These are phyloP conservation scores for Hyles vespertilio DNA, from an alignment of 1,140 invertebrate species.

Conservation along the genomic window DNA sequence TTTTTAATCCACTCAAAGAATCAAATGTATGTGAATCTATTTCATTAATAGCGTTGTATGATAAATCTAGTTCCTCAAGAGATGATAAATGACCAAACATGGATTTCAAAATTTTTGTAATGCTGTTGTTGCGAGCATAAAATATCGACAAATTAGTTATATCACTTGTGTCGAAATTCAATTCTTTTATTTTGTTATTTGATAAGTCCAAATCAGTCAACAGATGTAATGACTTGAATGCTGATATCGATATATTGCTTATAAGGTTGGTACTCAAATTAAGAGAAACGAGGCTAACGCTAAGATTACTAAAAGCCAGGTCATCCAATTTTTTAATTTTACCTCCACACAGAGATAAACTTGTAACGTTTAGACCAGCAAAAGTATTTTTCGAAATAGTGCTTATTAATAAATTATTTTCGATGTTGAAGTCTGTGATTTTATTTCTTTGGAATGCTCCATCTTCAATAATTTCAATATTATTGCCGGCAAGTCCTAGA, in stretches of 20 bases:
- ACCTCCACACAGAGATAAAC: conserved; percentile 1
- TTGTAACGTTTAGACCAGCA: not conserved
- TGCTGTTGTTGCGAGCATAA: conserved; percentile 1
- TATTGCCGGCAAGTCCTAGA: not conserved
- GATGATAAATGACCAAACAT: not conserved
- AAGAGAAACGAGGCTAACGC: not conserved
- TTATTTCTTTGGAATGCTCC: not conserved
- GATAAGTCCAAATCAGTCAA: conserved; percentile 2
- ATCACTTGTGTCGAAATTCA: not conserved
- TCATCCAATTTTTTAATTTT: not conserved
- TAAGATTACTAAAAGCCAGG: conserved; percentile 1
- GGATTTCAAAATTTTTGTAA: not conserved
- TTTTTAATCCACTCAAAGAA: conserved; percentile 1
- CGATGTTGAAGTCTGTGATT: conserved; percentile 1
- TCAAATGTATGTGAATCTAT: conserved; percentile 1
- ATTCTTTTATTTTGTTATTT: conserved; percentile 1
- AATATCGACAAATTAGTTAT: not conserved
- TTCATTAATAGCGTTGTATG: not conserved
- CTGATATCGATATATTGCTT: not conserved
- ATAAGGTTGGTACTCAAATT: conserved; percentile 1
- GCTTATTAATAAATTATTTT: conserved; percentile 5
- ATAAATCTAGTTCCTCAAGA: not conserved
- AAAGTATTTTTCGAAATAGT: conserved; percentile 4
- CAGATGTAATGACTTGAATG: not conserved
- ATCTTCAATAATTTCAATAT: conserved; percentile 3